Conservation (phyloP, 2,888 invertebrate genomes). For the Eulithis prunata region DNA sequence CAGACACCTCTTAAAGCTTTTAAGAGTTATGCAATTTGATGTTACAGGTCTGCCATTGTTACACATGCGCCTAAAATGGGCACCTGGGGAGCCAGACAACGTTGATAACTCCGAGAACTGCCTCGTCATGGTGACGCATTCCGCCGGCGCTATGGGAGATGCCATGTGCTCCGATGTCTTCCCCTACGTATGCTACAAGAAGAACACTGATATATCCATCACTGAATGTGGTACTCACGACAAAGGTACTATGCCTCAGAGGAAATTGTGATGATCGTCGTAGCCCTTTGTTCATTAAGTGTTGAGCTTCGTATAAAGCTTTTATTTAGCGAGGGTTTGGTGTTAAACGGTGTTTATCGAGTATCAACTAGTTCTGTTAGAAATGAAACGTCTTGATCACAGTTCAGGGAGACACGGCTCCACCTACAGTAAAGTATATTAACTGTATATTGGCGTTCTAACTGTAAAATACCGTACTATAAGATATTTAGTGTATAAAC, state of each 20-base stretch:
- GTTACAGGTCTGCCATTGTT: constrained; percentile 26
- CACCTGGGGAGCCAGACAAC: constrained; percentile 28
- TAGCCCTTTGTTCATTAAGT: no score
- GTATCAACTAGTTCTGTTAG: no score
- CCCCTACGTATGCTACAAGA: constrained; percentile 43
- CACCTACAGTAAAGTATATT: no score
- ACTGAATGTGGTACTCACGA: constrained; percentile 41
- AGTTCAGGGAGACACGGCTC: no score
- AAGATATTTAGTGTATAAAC: no score
- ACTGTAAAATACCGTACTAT: no score
- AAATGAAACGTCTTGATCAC: no score
- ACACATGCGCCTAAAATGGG: constrained; percentile 27
- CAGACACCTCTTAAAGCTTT: not conserved
- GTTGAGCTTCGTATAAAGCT: no score
- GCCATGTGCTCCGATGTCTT: constrained; percentile 24
- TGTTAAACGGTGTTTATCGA: no score
- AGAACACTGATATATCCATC: not conserved
- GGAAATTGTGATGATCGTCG: no score
- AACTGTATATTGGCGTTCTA: no score
- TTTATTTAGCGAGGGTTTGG: no score
- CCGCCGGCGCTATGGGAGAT: constrained; percentile 32
- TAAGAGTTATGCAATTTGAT: constrained; percentile 1
- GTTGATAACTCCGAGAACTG: constrained; percentile 28
- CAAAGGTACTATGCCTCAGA: constrained; percentile 15
- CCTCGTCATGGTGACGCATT: constrained; percentile 30